Evolutionary conservation across 1,140 invertebrate species (phyloP), one percentile per base, ranked within the genome.

Genomic region (Mesaphorura yosii): DNA sequence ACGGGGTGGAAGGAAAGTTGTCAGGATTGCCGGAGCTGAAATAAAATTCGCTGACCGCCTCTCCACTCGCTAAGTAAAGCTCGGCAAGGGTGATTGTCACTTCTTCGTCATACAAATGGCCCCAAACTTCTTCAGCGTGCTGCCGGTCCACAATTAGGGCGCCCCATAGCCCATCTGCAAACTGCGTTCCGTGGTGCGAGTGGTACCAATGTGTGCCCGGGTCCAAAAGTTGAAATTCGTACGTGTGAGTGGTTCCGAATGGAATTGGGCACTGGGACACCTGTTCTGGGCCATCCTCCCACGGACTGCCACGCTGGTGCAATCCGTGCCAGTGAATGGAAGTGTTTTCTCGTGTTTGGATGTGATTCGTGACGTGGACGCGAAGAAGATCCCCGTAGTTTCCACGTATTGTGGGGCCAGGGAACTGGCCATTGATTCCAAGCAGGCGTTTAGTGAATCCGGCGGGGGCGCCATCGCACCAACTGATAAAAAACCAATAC

Each of bases 291-390:
- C 56, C 56, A 28, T 58, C 56, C 4, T 58, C 23, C 44, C 38
- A 50, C n/a, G 45, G 45, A 1, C 27, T 41, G 3, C 41, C 34
- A 15, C 15, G 6, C 7, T 53, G 51, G 12, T 49, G 12, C n/a
- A 58, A 22, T 2, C 56, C 56, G 19, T 58, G 56, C 51, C 51
- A 58, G 34, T 58, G 56, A 3, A 58, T 42, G 3, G 29, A 40
- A 3, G 50, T 39, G 14, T 45, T 53, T 15, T 40, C 27, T 3
- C 38, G 26, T 23, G 28, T 31, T 22, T 50, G 45, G n/a, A 58
- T 58, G 3, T 38, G 37, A 38, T 53, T 58, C 7, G 15, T 37
- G 3, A 58, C 47, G 2, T 27, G 42, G 14, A 53, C 51, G n/a
- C 38, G 34, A 0, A 58, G 29, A 14, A 26, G 34, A 23, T 58